Evolutionary conservation across 1,140 invertebrate genomes (phyloP), one percentile per base, ranked within the genome.

Genomic region (Panonychus citri): DNA sequence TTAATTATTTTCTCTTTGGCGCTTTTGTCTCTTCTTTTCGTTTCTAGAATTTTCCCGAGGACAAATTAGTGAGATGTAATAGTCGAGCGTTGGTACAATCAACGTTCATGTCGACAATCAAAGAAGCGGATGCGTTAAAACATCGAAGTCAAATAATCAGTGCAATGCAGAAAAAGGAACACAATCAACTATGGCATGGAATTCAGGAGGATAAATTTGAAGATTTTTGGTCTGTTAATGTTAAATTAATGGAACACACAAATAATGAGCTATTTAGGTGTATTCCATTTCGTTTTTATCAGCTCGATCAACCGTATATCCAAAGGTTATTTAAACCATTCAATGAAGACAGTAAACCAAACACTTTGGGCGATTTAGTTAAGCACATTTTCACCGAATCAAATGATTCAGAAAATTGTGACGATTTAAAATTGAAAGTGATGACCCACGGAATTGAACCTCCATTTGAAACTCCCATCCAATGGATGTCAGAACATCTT

Each of bases 131-230:
- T 74, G 82, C 87, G 4, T 69, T 98, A 1, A 99, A 99, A 70
- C 91, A 96, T 66, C 76, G 83, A 63, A 80, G 83, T 5, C 81
- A 87, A 69, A 77, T 96, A 13, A 83, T 95, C 49, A 86, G 85
- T 30, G 80, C 76, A 59, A 96, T 98, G 91, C 88, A 93, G 65
- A 90, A 90, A 65, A 93, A 93, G 68, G 93, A 99, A 66, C 91
- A 96, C 66, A 89, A 85, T 70, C 88, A 95, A 63, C 72, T 99
- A 7, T 98, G 91, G 90, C 74, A 82, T 42, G 90, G 90, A 26
- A 69, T 98, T 58, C 77, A 83, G 66, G 93, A 96, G 75, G 88
- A 96, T 67, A 95, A 93, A 73, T 98, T 97, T 73, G 91, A 98
- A 70, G 90, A 96, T 69, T 98, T 98, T 70, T 97, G 94, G 93